These are phyloP conservation scores for Luidia sarsii DNA, from an alignment of 53 echinoderm and acorn worm species.

Conservation along the genomic window DNA sequence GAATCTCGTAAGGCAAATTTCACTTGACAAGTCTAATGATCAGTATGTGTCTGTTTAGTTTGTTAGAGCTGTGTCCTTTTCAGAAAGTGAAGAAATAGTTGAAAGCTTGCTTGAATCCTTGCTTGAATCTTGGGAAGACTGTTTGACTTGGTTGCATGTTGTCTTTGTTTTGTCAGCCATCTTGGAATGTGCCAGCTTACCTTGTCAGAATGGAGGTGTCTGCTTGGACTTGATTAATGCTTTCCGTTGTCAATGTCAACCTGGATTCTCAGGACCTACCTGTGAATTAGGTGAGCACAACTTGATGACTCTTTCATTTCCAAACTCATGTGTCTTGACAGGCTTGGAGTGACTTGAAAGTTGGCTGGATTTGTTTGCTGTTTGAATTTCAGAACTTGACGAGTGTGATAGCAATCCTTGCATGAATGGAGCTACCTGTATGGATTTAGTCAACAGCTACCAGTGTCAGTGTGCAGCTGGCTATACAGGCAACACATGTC, in stretches of 20 bases:
- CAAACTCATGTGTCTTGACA: too few species aligned
- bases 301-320: too few species aligned
- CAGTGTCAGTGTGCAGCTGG: slow-evolving; percentile 40
- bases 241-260: slow-evolving; percentile 18
- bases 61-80: too few species aligned
- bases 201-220: slow-evolving; percentile 23
- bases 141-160: too few species aligned
- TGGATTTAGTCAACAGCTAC: slow-evolving; percentile 36
- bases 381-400: slow-evolving; percentile 14
- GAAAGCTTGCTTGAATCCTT: too few species aligned
- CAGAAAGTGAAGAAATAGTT: too few species aligned
- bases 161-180: background rate
- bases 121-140: too few species aligned
- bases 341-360: too few species aligned
- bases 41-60: too few species aligned
- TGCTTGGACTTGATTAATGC: background rate
- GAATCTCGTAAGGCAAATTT: slow-evolving; percentile 11
- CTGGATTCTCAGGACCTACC: slow-evolving; percentile 22
- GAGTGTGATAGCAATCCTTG: slow-evolving; percentile 42
- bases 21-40: too few species aligned
- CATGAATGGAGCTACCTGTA: slow-evolving; percentile 48
- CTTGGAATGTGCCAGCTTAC: background rate
- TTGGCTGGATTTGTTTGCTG: background rate
- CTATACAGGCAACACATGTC: slow-evolving; percentile 17
- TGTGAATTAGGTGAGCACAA: slow-evolving; percentile 20